Conservation (phyloP, 2,888 invertebrate species). For the Drosophila fungiperda region DNA sequence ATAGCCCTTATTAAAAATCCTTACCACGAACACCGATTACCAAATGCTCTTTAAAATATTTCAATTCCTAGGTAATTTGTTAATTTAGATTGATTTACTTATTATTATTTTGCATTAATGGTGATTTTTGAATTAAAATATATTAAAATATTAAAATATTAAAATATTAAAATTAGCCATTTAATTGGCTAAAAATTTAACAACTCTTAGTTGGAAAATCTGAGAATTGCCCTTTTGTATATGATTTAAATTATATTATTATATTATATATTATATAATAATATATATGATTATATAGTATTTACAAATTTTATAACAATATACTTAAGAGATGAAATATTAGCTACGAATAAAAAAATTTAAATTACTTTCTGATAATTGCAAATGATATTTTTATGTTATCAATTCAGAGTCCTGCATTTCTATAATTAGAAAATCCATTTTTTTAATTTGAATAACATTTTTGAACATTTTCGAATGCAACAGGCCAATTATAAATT, state of each 20-base stretch:
- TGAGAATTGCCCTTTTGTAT: not conserved
- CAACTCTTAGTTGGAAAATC: not conserved
- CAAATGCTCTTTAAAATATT: slow-evolving; percentile 8
- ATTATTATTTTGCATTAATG: not conserved
- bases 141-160: too few relatives aligned
- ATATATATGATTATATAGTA: too few relatives aligned
- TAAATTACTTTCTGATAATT: not conserved
- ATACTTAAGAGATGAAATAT: too few relatives aligned
- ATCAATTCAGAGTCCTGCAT: not conserved
- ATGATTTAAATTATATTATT: too few relatives aligned
- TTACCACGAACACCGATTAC: not conserved
- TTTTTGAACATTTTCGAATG: not conserved
- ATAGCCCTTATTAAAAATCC: slow-evolving; percentile 18
- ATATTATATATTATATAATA: too few relatives aligned
- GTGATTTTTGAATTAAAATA: not conserved
- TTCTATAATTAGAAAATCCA: not conserved
- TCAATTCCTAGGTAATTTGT: not conserved
- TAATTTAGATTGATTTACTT: not conserved
- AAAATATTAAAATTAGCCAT: not conserved
- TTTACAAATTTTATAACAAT: too few relatives aligned
- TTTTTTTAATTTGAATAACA: not conserved
- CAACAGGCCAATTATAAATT: not conserved
- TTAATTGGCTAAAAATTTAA: not conserved
- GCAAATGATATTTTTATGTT: not conserved
- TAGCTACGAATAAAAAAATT: not conserved